Conservation (phyloP, 2,797 vertebrate species). For the Anguilla pacifica region DNA sequence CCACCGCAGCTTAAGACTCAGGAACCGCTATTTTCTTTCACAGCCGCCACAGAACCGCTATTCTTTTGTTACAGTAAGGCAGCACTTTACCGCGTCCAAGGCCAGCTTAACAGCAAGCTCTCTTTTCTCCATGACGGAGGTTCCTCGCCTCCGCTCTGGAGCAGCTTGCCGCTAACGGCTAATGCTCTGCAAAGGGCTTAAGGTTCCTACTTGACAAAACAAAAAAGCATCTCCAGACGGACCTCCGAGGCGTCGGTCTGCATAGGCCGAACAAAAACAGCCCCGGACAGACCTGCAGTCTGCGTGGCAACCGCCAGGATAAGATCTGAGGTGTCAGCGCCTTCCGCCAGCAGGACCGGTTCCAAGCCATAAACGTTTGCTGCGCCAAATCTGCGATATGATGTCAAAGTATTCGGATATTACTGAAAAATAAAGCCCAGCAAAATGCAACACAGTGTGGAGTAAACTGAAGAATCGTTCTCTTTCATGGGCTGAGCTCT, state of each 20-base stretch:
- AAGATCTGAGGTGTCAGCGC: not conserved
- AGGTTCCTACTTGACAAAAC: not conserved
- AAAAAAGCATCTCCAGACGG: not conserved
- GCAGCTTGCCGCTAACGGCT: constrained; percentile 12
- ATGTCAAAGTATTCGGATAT: not conserved
- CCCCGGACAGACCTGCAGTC: not conserved
- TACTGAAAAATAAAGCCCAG: not conserved
- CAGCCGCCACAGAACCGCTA: too few species aligned
- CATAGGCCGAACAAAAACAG: not conserved
- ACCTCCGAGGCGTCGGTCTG: not conserved
- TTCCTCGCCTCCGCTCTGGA: not conserved
- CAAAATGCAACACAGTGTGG: not conserved
- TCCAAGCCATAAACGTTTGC: not conserved
- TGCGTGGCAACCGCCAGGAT: not conserved
- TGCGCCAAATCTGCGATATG: not conserved
- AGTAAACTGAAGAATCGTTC: not conserved
- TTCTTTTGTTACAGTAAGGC: not conserved
- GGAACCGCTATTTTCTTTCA: not conserved
- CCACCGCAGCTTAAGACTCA: not conserved
- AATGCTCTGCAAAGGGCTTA: not conserved
- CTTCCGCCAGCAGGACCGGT: not conserved
- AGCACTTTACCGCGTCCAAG: not conserved
- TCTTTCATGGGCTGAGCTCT: not conserved
- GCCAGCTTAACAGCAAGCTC: not conserved
- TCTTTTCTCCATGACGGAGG: not conserved